Base-by-base conservation (phyloP, 2,797 vertebrate genomes). In the Sebastiscus albofasciatus region DNA sequence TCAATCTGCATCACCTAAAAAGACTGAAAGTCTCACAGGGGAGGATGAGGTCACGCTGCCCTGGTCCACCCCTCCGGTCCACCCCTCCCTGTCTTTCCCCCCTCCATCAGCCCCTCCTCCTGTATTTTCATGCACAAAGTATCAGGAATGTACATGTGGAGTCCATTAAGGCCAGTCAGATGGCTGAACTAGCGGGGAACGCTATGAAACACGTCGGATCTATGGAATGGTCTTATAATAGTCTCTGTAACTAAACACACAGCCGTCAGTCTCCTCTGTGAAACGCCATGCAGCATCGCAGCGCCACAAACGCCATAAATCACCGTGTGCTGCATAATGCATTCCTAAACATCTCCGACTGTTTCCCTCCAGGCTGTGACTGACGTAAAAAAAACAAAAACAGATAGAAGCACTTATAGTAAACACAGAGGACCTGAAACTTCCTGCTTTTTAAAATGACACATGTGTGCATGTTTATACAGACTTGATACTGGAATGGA, bases 121-220 rank as follows among this genome's bases (percentile, higher is more conserved):
- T 78, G 66, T 83, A 82, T 83, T 78, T 46, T 90, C 86, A 82
- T 75, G 87, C 68, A 58, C 90, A 82, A 88, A 87, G 71, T 86
- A 95, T 94, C 92, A 90, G 94, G 92, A 93, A 94, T 94, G 93
- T 85, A 93, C 95, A 96, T 94, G 85, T 96, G 96, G 95, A 94
- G 86, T 83, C 73, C 79, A 96, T 96, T 95, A 96, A 67, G 84
- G 62, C 81, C 81, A 80, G 90, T 92, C 85, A 87, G 75, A 90
- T 77, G 83, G 90, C 84, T 85, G 69, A 92, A 87, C 89, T 39
- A 75, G 87, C 29, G 12, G 72, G 82, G 90, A 90, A 87, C 81
- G 85, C 87, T 80, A 36, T 82, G 84, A 89, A 92, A 91, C 52
- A 82, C 29, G 56, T 83, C 42, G 74, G 84, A 79, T 72, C 72